Conservation (phyloP, 2,113 vertebrate genomes). For the Hylia prasina region DNA sequence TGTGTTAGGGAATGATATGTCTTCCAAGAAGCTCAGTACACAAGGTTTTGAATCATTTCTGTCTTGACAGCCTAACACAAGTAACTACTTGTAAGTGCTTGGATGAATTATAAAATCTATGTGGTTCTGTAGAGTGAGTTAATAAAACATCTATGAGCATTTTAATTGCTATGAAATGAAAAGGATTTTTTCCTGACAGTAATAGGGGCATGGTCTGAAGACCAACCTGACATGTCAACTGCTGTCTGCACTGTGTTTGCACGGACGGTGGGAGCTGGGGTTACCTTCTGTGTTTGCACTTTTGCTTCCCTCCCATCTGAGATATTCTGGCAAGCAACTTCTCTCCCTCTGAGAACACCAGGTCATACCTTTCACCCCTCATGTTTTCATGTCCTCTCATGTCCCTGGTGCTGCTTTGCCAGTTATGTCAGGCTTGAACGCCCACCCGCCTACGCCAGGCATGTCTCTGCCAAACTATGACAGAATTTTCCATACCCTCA, state of each 20-base stretch:
- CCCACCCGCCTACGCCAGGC: neutral
- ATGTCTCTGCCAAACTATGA: neutral
- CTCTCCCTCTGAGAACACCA: neutral
- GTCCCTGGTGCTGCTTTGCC: neutral
- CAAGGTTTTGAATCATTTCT: conserved; percentile 55
- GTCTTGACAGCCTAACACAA: conserved; percentile 58
- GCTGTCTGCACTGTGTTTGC: neutral
- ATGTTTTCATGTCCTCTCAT: neutral
- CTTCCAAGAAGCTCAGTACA: conserved; percentile 57
- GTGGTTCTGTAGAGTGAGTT: conserved; percentile 13
- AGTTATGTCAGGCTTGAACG: neutral
- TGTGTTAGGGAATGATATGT: conserved; percentile 64
- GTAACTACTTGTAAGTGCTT: conserved; percentile 58
- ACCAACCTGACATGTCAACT: neutral
- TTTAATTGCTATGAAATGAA: conserved; percentile 46
- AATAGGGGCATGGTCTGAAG: neutral
- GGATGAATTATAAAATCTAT: conserved; percentile 52
- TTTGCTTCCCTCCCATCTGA: neutral
- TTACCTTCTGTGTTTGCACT: neutral
- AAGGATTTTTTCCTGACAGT: neutral
- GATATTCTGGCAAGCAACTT: neutral
- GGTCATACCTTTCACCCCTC: neutral
- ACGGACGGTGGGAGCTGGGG: accelerated
- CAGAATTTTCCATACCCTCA: neutral
- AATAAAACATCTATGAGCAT: conserved; percentile 46